A percentile compares a stretch with the other conserved stretches of the same genome.
These are phyloP conservation scores for Therioaphis trifolii DNA, from an alignment of 2,888 invertebrate genomes.

Conservation along the genomic window DNA sequence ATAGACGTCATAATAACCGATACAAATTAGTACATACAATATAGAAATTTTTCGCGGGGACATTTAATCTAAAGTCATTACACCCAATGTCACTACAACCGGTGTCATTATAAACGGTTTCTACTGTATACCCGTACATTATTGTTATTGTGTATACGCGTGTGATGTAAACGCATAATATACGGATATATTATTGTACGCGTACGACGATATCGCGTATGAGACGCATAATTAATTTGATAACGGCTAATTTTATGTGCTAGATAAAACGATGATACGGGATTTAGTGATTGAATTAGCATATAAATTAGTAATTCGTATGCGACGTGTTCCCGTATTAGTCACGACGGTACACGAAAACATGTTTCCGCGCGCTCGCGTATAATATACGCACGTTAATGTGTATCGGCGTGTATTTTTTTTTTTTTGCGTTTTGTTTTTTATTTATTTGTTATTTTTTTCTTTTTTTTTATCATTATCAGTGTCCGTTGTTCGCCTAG, in stretches of 20 bases:
- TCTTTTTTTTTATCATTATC: background rate
- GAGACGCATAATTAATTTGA: conserved; percentile 42
- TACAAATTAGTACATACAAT: no score
- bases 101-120: no score
- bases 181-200: no score
- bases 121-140: no score
- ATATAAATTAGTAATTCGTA: conserved; percentile 39
- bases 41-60: no score
- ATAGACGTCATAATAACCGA: no score
- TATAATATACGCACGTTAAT: background rate
- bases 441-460: no score
- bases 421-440: background rate
- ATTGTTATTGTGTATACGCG: no score
- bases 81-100: no score
- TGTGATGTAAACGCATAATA: background rate
- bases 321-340: conserved; percentile 15
- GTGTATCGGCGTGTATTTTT: background rate
- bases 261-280: conserved; percentile 26
- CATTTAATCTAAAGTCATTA: no score
- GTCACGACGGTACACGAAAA: conserved; percentile 6
- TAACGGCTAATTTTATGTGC: conserved; percentile 22
- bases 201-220: no score
- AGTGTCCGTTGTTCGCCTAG: background rate
- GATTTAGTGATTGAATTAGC: conserved; percentile 47
- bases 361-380: conserved; percentile 7